Conservation (phyloP, 2,797 vertebrate genomes). For the Rhinogobio ventralis region DNA sequence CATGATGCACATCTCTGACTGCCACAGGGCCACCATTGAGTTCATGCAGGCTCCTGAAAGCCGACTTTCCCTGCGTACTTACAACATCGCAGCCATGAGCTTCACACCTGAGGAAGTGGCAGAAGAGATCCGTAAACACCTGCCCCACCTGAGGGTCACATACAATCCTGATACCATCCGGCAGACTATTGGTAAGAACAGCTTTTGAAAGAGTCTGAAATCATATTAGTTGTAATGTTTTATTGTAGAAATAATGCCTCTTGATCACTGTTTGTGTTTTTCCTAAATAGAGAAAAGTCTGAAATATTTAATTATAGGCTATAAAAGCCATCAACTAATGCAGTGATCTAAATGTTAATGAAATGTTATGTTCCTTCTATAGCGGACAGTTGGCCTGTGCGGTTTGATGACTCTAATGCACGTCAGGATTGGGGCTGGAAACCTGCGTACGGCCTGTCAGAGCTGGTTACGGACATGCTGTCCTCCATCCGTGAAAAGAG, state of each 20-base stretch:
- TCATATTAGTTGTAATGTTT: not conserved
- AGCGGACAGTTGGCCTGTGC: constrained; percentile 85
- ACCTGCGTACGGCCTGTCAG: constrained; percentile 71
- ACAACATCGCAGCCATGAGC: constrained; percentile 84
- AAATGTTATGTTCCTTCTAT: constrained; percentile 40
- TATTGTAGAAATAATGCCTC: not conserved
- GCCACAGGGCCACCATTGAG: constrained; percentile 82
- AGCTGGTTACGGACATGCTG: constrained; percentile 80
- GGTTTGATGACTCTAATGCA: constrained; percentile 82
- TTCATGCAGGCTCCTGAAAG: constrained; percentile 80
- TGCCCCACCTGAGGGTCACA: constrained; percentile 79
- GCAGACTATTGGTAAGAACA: constrained; percentile 78
- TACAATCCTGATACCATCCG: constrained; percentile 80
- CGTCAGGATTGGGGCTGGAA: constrained; percentile 82
- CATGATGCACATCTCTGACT: constrained; percentile 86
- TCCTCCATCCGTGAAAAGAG: constrained; percentile 71
- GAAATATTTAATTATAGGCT: not conserved
- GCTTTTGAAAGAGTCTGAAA: not conserved
- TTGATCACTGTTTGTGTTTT: not conserved
- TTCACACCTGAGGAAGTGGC: constrained; percentile 83
- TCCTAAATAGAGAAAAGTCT: not conserved
- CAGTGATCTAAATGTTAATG: not conserved
- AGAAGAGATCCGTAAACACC: constrained; percentile 79
- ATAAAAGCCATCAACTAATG: not conserved
- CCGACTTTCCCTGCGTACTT: constrained; percentile 80